Percentiles rank a stretch among this genome's conserved stretches.
phyloP scores from a whole-genome alignment of 2,113 vertebrate species.

The Corvus cornix region DNA sequence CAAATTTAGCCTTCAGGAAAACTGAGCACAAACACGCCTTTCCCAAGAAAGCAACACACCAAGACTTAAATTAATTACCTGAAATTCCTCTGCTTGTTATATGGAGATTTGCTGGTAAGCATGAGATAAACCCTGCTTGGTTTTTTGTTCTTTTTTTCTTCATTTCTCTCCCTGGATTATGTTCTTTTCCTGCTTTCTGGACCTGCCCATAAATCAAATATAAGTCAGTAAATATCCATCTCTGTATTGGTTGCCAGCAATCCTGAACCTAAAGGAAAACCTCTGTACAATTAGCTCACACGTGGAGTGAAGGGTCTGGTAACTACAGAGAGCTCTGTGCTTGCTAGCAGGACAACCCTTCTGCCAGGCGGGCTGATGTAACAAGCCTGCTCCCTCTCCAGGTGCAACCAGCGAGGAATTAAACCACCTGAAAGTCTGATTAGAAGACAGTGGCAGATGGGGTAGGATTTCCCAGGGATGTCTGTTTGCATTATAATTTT shows the following conservation, averaged over 20 bases:
- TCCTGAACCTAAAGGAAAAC: not conserved
- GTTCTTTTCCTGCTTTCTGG: fast-evolving
- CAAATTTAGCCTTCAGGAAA: not conserved
- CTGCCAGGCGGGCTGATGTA: not conserved
- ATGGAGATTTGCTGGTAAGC: not conserved
- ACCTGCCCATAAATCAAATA: not conserved
- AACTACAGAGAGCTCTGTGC: not conserved
- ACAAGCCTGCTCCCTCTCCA: not conserved
- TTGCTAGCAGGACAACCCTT: not conserved
- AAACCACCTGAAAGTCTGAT: not conserved
- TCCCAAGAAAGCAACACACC: not conserved
- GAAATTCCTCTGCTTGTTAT: not conserved
- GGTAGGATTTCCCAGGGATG: not conserved
- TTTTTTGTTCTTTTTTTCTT: not conserved
- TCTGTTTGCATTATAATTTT: not conserved
- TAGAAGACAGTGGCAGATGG: not conserved
- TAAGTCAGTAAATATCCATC: not conserved
- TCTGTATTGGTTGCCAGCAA: not conserved
- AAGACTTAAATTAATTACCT: not conserved
- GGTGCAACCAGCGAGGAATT: not conserved
- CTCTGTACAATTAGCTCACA: not conserved
- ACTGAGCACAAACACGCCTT: not conserved
- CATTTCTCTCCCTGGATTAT: not conserved
- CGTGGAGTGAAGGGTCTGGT: fast-evolving
- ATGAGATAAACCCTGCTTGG: not conserved